These are phyloP conservation scores for Amia ocellicauda DNA, from an alignment of 2,113 vertebrate species.

Conservation along the genomic window DNA sequence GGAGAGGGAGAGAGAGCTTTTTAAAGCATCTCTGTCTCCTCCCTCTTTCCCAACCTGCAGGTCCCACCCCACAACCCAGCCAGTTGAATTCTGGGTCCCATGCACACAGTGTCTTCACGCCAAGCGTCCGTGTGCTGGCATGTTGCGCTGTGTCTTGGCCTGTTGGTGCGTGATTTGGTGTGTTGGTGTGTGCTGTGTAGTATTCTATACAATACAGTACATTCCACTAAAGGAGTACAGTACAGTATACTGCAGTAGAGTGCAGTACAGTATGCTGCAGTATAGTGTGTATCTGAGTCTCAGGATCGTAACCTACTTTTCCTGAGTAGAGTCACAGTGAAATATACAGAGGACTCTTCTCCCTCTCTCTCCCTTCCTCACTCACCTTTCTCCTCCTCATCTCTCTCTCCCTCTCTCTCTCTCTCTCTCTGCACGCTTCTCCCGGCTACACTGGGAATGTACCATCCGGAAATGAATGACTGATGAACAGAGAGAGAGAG, in stretches of 20 bases:
- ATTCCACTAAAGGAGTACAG: too few relatives aligned
- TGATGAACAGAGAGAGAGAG: too few relatives aligned
- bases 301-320: constrained; percentile 60
- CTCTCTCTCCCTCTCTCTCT: background rate
- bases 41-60: too few relatives aligned
- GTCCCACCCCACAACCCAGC: too few relatives aligned
- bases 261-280: constrained; percentile 12
- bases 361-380: background rate
- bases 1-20: too few relatives aligned
- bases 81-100: too few relatives aligned
- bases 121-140: background rate
- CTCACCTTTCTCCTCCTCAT: background rate
- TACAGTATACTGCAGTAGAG: too few relatives aligned
- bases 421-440: background rate
- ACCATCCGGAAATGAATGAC: too few relatives aligned
- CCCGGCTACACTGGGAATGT: too few relatives aligned
- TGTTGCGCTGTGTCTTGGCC: constrained; percentile 1
- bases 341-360: constrained; percentile 20
- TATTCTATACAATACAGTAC: too few relatives aligned
- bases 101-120: too few relatives aligned
- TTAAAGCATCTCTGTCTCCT: too few relatives aligned
- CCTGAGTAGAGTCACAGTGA: constrained; percentile 44
- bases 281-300: constrained; percentile 32
- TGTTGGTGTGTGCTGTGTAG: constrained; percentile 6
- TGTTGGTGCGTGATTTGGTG: constrained; percentile 13